These are phyloP conservation scores for Proisotoma minuta DNA, from an alignment of 2,888 invertebrate genomes.

Conservation along the genomic window DNA sequence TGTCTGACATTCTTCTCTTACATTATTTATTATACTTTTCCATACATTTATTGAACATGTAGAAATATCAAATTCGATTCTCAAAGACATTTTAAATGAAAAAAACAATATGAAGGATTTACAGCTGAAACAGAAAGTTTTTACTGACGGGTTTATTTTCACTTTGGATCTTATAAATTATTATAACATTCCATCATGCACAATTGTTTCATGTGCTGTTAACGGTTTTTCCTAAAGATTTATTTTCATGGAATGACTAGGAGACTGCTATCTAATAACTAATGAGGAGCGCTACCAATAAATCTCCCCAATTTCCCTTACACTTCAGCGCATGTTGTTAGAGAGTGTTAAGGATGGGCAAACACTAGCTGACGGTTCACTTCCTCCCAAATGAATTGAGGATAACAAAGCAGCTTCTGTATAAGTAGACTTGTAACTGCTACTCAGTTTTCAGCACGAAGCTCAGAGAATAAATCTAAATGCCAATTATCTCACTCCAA, in stretches of 20 bases:
- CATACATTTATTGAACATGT: too few species aligned
- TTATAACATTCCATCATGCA: too few species aligned
- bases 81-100: not conserved
- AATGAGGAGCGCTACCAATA: constrained; percentile 11
- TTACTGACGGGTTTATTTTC: too few species aligned
- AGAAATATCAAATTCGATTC: too few species aligned
- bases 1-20: constrained; percentile 6
- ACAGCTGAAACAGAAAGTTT: too few species aligned
- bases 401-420: not conserved
- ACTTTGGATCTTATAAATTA: too few species aligned
- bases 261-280: constrained; percentile 3
- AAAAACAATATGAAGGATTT: too few species aligned
- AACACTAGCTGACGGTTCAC: not conserved
- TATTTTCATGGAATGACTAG: constrained; percentile 4
- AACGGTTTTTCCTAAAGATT: constrained; percentile 3
- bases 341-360: not conserved
- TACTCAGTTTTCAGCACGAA: not conserved
- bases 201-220: too few species aligned
- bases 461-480: not conserved
- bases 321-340: not conserved
- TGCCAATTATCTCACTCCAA: constrained; percentile 6
- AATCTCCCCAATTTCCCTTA: constrained; percentile 8
- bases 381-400: not conserved
- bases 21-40: constrained; percentile 16
- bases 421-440: not conserved